Base-by-base conservation (phyloP, 2,888 invertebrate genomes). In the Orthosia gracilis region DNA sequence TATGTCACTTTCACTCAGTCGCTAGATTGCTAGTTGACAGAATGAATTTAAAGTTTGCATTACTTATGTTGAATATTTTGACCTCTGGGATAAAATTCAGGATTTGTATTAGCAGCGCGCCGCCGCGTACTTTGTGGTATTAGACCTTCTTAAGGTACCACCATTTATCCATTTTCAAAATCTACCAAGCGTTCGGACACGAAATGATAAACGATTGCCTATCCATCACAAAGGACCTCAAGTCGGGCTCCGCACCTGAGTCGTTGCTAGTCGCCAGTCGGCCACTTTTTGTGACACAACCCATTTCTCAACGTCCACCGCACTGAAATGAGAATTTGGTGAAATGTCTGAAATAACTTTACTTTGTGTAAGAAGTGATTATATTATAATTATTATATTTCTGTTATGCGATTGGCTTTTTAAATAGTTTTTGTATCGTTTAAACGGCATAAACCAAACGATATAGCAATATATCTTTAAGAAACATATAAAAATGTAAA, bases 251-350 rank as follows among this genome's bases (percentile, higher is more conserved):
- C 58, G 69, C 77, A 84, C 87, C 88, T 86, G 87, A 85, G 81
- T 62, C 15, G 40, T 7, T 31, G 62, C 69, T 17, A 47, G 63
- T 49, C 67, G 67, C 17, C 31, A 31, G 61, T 49, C 80, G 83
- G 83, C 79, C 80, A 83, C 67, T 85, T 89, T 88, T 88, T 88
- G 89, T 85, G 82, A 71, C 84, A 62, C 50, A 57, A 82, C 74
- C 82, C 85, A 89, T 89, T 89, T 88, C 82, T 89, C 89, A 89
- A 82, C 47, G 86, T 87, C 87, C 52, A 40, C 69, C 61, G 55
- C 81, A 77, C 65, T 59, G 79, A 79, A 85, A 84, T 80, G 81
- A 72, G 64, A 62, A 76, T 88, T 86, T 83, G 82, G 85, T 83
- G 83, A 67, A 78, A 85, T 72, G 73, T 66, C 81, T 73, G 73